phyloP scores from a whole-genome alignment of 2,113 vertebrate species.

The Muntiacus muntjak region DNA sequence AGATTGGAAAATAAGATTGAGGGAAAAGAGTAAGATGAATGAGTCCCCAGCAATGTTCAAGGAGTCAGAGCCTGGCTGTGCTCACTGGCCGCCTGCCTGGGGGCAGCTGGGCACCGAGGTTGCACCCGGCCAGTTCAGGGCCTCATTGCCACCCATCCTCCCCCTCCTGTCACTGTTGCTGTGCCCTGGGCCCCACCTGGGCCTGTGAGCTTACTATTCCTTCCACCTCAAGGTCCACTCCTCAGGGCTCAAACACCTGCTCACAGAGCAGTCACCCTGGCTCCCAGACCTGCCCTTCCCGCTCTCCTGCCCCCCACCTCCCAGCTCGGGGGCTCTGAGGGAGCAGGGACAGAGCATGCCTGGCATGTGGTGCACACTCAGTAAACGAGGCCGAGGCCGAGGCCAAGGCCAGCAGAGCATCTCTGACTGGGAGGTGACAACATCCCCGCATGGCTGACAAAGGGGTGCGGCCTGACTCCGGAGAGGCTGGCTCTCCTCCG shows the following conservation, averaged over 20 bases:
- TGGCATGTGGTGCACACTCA: background rate
- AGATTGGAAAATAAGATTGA: background rate
- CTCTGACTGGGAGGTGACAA: background rate
- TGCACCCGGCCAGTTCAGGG: background rate
- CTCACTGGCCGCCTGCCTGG: background rate
- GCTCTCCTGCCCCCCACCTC: background rate
- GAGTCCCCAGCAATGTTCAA: background rate
- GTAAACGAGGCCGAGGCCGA: background rate
- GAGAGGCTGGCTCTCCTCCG: background rate
- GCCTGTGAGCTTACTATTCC: background rate
- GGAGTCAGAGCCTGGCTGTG: background rate
- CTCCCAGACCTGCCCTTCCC: too few species aligned
- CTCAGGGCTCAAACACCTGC: background rate
- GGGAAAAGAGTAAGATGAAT: background rate
- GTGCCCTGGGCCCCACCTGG: background rate
- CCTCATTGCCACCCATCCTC: background rate
- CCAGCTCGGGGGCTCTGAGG: background rate
- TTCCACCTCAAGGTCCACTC: background rate
- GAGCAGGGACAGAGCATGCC: background rate
- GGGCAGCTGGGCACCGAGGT: background rate
- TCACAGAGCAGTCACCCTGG: background rate
- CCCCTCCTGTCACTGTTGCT: background rate
- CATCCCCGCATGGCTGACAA: background rate
- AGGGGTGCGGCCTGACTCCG: background rate
- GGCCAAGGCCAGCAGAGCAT: background rate